A percentile compares a stretch with the other conserved stretches of the same genome.
Conservation (phyloP, 2,888 invertebrate genomes). For the Trichogramma evanescens region DNA sequence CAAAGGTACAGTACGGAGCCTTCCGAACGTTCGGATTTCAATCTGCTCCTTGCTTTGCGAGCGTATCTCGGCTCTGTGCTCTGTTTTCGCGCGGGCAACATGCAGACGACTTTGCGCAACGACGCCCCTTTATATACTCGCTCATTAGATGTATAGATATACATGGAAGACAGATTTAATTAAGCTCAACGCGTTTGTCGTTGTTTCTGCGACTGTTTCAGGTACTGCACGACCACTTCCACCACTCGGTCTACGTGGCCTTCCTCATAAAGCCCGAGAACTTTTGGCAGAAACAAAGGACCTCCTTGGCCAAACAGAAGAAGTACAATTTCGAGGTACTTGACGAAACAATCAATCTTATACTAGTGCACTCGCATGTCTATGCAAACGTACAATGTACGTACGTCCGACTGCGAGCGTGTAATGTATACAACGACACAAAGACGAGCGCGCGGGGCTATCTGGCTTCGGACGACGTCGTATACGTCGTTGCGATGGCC, state of each 20-base stretch:
- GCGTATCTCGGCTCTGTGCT: too few relatives aligned
- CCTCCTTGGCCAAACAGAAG: slow-evolving; percentile 93
- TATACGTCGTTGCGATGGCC: not conserved
- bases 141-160: too few relatives aligned
- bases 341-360: slow-evolving; percentile 6
- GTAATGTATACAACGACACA: not conserved
- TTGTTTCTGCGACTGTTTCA: slow-evolving; percentile 15
- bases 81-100: too few relatives aligned
- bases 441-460: slow-evolving; percentile 3
- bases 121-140: too few relatives aligned
- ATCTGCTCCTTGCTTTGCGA: too few relatives aligned
- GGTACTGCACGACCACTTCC: slow-evolving; percentile 92
- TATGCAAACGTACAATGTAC: not conserved
- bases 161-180: too few relatives aligned
- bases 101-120: too few relatives aligned
- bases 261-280: slow-evolving; percentile 98
- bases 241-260: slow-evolving; percentile 85
- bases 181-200: too few relatives aligned
- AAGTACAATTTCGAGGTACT: slow-evolving; percentile 97
- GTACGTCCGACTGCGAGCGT: not conserved
- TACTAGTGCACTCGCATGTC: not conserved
- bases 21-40: too few relatives aligned
- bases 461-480: not conserved
- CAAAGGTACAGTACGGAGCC: too few relatives aligned
- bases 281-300: slow-evolving; percentile 99